Base-by-base conservation (phyloP, 2,888 invertebrate species). In the Magallana nippona region DNA sequence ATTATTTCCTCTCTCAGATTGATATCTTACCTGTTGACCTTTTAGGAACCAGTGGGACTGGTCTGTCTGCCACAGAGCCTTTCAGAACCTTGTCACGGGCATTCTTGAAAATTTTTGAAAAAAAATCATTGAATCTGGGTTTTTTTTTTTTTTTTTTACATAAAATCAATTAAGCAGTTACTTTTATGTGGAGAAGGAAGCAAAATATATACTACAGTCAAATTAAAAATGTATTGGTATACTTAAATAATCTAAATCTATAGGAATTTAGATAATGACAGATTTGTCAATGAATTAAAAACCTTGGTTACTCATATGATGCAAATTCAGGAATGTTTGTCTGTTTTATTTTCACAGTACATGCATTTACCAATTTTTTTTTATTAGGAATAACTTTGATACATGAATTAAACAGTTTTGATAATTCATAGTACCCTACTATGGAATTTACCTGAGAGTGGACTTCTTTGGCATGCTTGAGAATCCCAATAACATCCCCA, bases 401-500 rank as follows among this genome's bases (percentile, higher is more conserved):
- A n/a, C 2, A 44, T 44, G 44, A 44, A 44, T 44, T 32, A 5
- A 44, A 44, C 44, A 8, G 44, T 5, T 44, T 44, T 27, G 27
- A 27, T 27, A 5, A 44, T 44, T 44, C 44, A 44, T 44, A 44
- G 44, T 27, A 83, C 55, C 56, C 13, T 60, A n/a, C 2, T n/a
- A 60, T 60, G 62, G 11, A 58, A 71, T 78, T 84, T 84, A 93
- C 94, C 93, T 96, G 95, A 85, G 95, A 95, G 55, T 95, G 95
- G 11, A 93, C 93, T 84, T 88, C 86, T 85, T 96, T 96, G 0
- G 96, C 96, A 92, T 96, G 96, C 89, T 96, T 95, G 11, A 96
- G 92, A 84, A 96, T 96, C 15, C 96, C 95, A 86, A 96, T 96
- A 90, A 96, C 95, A 90, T 96, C 96, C 1, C 96, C 96, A 94